phyloP scores from a whole-genome alignment of 2,797 vertebrate species.

The Natrix natrix region DNA sequence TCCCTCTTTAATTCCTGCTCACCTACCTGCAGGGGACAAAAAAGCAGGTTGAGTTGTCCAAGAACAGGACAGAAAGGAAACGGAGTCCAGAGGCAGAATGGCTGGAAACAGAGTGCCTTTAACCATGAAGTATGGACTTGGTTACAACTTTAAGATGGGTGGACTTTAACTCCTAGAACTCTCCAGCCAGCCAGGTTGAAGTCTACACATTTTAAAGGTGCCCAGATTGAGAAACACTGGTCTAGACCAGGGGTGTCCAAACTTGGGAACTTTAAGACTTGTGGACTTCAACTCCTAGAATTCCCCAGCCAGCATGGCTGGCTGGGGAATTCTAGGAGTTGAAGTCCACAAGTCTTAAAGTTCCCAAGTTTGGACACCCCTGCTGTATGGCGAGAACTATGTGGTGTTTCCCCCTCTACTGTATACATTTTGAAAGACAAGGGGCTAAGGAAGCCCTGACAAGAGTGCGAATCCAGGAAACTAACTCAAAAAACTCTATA shows the following conservation, averaged over 20 bases:
- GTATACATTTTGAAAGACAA: conserved; percentile 43
- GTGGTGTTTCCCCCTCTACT: neutral
- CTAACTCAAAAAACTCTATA: conserved; percentile 53
- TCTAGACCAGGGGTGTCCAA: too few relatives aligned
- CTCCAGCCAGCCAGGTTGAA: neutral
- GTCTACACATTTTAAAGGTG: neutral
- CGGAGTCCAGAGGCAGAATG: neutral
- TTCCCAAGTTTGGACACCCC: too few relatives aligned
- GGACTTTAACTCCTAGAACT: neutral
- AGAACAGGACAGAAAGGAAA: neutral
- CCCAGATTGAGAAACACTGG: neutral
- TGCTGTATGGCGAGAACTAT: neutral
- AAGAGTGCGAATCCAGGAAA: conserved; percentile 40
- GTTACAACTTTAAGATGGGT: neutral
- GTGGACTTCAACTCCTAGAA: too few relatives aligned
- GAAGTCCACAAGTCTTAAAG: too few relatives aligned
- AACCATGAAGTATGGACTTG: neutral
- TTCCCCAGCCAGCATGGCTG: too few relatives aligned
- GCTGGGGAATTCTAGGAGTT: too few relatives aligned
- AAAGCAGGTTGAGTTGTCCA: neutral
- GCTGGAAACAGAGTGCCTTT: neutral
- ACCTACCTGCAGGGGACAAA: neutral
- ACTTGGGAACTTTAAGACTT: too few relatives aligned
- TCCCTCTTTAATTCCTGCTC: neutral
- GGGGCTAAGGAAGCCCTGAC: conserved; percentile 12